phyloP scores from a whole-genome alignment of 2,797 vertebrate species.

The Bovichtus variegatus region DNA sequence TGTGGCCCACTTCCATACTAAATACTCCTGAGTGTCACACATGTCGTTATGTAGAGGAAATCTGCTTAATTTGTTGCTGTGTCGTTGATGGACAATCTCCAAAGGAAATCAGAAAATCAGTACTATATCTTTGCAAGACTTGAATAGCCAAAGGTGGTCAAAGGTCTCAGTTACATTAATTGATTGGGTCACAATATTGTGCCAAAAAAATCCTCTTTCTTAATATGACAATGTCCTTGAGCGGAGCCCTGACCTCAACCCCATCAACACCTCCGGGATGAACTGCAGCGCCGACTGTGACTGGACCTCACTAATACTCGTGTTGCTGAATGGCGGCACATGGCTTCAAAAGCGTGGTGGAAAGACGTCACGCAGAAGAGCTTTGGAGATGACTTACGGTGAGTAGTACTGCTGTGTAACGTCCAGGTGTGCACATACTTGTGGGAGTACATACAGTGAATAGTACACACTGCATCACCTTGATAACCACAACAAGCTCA shows the following conservation, averaged over 20 bases:
- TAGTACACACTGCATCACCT: slow-evolving; percentile 35
- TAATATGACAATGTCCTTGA: neutral
- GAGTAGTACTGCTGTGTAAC: no score
- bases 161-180: neutral
- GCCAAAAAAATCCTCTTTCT: neutral
- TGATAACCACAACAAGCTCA: slow-evolving; percentile 29
- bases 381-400: neutral
- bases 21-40: neutral
- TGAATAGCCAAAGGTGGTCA: neutral
- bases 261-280: neutral
- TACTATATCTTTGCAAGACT: neutral
- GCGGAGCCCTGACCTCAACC: neutral
- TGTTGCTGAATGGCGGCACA: neutral
- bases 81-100: neutral
- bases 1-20: neutral
- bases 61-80: neutral
- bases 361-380: neutral
- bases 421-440: neutral
- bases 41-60: neutral
- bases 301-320: neutral
- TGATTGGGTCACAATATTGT: neutral
- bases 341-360: slow-evolving; percentile 2
- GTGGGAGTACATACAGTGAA: neutral
- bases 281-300: neutral
- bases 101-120: neutral